These are phyloP conservation scores for Alligator mississippiensis DNA, from an alignment of 2,113 vertebrate species.

Conservation along the genomic window DNA sequence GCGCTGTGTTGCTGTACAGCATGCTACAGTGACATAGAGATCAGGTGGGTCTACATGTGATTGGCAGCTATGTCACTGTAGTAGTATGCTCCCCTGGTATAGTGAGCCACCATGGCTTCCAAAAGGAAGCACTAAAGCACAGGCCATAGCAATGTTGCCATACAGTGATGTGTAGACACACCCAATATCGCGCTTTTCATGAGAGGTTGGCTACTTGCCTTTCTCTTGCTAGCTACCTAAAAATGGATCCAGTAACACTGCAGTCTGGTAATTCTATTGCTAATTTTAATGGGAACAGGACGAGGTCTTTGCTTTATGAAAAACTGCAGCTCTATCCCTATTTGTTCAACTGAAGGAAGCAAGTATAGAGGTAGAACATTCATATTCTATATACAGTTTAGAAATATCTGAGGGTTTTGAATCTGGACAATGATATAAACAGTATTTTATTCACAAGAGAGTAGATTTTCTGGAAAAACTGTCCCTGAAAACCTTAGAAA, in stretches of 20 bases:
- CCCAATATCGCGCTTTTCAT: no score
- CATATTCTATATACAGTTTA: background rate
- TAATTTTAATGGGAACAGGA: background rate
- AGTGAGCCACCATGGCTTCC: no score
- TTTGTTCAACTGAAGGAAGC: background rate
- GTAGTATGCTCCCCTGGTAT: no score
- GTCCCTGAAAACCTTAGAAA: background rate
- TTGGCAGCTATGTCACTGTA: no score
- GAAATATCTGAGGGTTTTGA: background rate
- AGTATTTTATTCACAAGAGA: background rate
- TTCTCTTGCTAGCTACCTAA: background rate
- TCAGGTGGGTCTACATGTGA: no score
- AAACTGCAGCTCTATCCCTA: background rate
- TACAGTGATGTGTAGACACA: no score
- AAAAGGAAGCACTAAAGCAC: no score
- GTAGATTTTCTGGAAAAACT: background rate
- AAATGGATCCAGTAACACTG: conserved; percentile 10
- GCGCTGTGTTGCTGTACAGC: no score
- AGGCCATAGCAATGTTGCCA: no score
- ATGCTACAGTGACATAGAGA: no score
- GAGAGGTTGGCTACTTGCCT: no score
- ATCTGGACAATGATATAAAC: background rate
- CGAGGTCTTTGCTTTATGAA: background rate
- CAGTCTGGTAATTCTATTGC: background rate
- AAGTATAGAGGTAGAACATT: background rate